Base-by-base conservation (phyloP, 2,113 vertebrate species). In the Morone chrysops region DNA sequence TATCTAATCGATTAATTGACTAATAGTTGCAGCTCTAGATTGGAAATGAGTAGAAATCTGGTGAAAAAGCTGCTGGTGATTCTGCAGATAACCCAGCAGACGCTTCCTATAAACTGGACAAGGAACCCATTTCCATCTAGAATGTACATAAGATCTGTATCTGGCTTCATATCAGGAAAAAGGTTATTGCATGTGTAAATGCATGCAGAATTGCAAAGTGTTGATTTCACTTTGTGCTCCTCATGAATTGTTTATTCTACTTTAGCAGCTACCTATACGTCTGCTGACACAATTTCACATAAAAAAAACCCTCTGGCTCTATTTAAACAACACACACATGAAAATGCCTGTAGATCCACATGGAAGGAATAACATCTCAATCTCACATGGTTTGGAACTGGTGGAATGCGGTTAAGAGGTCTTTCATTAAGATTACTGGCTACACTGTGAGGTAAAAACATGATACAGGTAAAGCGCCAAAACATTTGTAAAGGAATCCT, bases 361-460 rank as follows among this genome's bases (percentile, higher is more conserved):
- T 47, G 45, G 5, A 40, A 57, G 22, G 40, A 8, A 4, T 10
- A 20, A 41, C 66, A 56, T 41, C 20, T 69, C 41, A 65, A 43
- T 4, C 43, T 54, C 36, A 22, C 8, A 12, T 13, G 25, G n/a
- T 53, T 13, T 17, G 40, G 17, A 65, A 48, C 36, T 11, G 66
- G 36, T 61, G 50, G 41, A 41, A 72, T 22, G 43, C 4, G 20
- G 8, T 67, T 36, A 60, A 3, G 53, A 61, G 20, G 50, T 70
- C 16, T 68, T 56, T 63, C 2, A 59, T 70, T 59, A 2, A 48
- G 0, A 57, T 25, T 4, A 78, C 31, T 57, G 68, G 31, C 25
- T 68, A 51, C 62, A 74, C 36, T 11, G 70, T 59, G 53, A 86
- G 78, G 36, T 70, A 70, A 70, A 59, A 70, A 31, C 1, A 54